A percentile compares a stretch with the other conserved stretches of the same genome.
These are phyloP conservation scores for Bovichtus diacanthus DNA, from an alignment of 2,797 vertebrate species.

Conservation along the genomic window DNA sequence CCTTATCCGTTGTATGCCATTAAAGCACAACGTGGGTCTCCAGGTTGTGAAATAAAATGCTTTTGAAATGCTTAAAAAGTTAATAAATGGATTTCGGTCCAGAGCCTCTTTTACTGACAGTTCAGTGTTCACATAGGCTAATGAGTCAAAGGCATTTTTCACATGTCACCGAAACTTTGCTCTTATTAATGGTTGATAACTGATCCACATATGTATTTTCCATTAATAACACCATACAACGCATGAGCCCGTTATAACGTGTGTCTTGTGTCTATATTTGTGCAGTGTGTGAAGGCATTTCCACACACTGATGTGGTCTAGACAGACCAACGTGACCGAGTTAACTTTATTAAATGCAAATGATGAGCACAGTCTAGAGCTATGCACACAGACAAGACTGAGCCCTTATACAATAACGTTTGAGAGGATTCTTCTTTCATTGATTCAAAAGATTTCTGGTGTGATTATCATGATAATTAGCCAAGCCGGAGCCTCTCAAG, in stretches of 20 bases:
- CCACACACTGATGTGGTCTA: slow-evolving; percentile 35
- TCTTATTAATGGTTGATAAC: background rate
- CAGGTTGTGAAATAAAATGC: no score
- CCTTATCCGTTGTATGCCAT: background rate
- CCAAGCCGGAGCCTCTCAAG: slow-evolving; percentile 59
- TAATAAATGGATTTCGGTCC: background rate
- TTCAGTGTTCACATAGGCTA: background rate
- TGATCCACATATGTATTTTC: background rate
- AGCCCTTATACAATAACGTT: slow-evolving; percentile 54
- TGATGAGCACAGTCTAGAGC: slow-evolving; percentile 46
- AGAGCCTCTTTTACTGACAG: background rate
- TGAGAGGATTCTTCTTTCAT: slow-evolving; percentile 62
- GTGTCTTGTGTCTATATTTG: background rate
- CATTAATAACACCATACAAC: background rate
- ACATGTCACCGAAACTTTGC: background rate
- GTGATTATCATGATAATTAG: slow-evolving; percentile 81
- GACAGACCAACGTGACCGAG: slow-evolving; percentile 52
- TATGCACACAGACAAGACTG: slow-evolving; percentile 46
- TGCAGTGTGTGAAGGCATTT: slow-evolving; percentile 42
- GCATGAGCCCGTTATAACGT: background rate
- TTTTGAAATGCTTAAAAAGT: background rate
- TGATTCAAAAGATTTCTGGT: slow-evolving; percentile 71
- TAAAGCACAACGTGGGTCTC: background rate
- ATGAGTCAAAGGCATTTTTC: background rate
- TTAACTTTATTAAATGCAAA: slow-evolving; percentile 68